Base-by-base conservation (phyloP, 2,888 invertebrate genomes). In the Agapostemon virescens region DNA sequence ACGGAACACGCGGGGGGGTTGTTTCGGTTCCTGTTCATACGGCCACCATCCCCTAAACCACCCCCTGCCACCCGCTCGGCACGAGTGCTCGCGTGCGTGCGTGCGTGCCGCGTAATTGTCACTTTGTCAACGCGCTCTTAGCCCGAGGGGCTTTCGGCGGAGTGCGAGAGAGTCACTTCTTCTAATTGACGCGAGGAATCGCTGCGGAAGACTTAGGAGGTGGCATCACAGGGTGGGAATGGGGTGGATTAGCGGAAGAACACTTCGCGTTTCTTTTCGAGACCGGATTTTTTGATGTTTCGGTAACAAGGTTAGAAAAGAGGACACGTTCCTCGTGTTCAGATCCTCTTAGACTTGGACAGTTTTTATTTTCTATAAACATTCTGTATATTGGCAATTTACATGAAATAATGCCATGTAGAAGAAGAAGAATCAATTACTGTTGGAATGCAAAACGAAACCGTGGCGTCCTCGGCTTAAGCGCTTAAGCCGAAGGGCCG, bases 91-190 rank as follows among this genome's bases (percentile, higher is more conserved):
- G 68, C 66, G 71, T 69, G 58, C 85, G 84, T 81, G 85, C 85
- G 83, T 88, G 83, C 88, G 86, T 87, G 83, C 84, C 85, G 86
- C 88, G 90, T 91, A 91, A 92, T 92, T 92, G 92, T 92, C 92
- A 92, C 92, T 92, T 92, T 91, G 92, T 92, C 92, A 90, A 90
- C 90, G 90, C 81, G 69, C 80, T 74, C 82, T 77, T 75, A 40
- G 81, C 81, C 85, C 83, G 84, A 89, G 89, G 85, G 88, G 77
- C 72, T 79, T 74, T 78, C 82, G 74, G 58, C 81, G 68, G 79
- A 81, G 82, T n/a, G 36, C 81, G 85, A 88, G 86, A 87, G 81
- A 88, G 84, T 83, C 88, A 86, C 90, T 90, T 87, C 83, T 84
- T 88, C 86, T 90, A 90, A 90, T 90, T 89, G 90, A 86, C 89